These are phyloP conservation scores for Etia nguti DNA, from an alignment of 2,113 vertebrate genomes.

Conservation along the genomic window DNA sequence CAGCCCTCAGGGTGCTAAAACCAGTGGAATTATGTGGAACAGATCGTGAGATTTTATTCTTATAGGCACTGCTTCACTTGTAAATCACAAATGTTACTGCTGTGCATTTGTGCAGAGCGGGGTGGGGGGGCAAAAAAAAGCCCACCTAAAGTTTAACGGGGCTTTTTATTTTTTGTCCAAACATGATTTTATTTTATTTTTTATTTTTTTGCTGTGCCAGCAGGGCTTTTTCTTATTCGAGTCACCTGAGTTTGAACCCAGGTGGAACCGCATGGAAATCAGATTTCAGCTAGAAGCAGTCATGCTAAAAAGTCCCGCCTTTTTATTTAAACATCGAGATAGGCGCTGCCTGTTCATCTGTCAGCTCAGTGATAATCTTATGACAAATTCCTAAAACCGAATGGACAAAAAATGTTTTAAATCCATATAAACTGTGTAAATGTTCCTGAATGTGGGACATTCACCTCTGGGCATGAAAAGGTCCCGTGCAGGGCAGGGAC, in stretches of 20 bases:
- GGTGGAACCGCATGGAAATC: neutral
- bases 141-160: neutral
- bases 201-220: neutral
- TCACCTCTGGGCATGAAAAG: conserved; percentile 38
- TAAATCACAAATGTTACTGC: neutral
- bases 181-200: neutral
- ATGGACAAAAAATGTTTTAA: conserved; percentile 35
- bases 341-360: neutral
- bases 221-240: neutral
- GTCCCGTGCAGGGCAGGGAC: conserved; percentile 26
- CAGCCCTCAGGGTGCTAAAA: neutral
- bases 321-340: neutral
- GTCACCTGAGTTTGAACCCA: neutral
- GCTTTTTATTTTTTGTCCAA: neutral
- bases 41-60: neutral
- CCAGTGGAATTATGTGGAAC: neutral
- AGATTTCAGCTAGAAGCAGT: neutral
- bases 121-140: neutral
- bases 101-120: neutral
- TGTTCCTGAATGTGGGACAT: conserved; percentile 22
- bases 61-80: neutral
- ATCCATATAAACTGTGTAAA: conserved; percentile 34
- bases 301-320: neutral
- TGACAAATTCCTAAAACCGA: conserved; percentile 38
- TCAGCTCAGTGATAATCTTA: conserved; percentile 20